Evolutionary conservation across 1,140 invertebrate genomes (phyloP).

Genomic region (Nephotettix cincticeps): DNA sequence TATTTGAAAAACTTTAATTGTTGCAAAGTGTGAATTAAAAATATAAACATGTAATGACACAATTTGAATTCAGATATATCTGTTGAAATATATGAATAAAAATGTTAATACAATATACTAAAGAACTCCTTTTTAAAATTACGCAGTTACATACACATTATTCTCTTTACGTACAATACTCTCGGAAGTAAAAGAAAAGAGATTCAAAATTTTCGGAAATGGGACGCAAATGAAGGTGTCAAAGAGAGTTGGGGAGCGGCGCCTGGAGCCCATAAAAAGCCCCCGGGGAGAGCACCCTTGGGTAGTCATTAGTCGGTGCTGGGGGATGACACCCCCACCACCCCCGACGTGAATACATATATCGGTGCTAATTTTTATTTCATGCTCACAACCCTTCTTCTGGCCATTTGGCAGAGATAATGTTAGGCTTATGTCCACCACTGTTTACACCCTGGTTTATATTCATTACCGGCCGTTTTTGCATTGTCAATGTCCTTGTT

Average conservation of each 20-base stretch:
- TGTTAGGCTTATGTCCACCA: not conserved
- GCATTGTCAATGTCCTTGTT: not conserved
- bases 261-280: not conserved
- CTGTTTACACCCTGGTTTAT: constrained; percentile 1
- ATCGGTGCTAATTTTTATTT: constrained; percentile 10
- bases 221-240: not conserved
- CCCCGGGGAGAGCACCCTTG: not conserved
- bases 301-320: not conserved
- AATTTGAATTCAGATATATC: too few relatives aligned
- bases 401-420: constrained; percentile 3
- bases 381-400: constrained; percentile 3
- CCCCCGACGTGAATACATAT: not conserved
- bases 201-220: too few relatives aligned
- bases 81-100: too few relatives aligned
- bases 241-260: not conserved
- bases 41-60: too few relatives aligned
- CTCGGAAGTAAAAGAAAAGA: too few relatives aligned
- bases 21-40: too few relatives aligned
- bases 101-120: too few relatives aligned
- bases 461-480: not conserved
- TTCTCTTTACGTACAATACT: too few relatives aligned
- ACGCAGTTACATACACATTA: too few relatives aligned
- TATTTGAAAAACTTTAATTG: too few relatives aligned
- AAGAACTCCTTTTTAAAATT: too few relatives aligned
- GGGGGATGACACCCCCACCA: too few relatives aligned